Evolutionary conservation across 2,888 invertebrate genomes (phyloP).

Genomic region (Plagodis dolabraria): DNA sequence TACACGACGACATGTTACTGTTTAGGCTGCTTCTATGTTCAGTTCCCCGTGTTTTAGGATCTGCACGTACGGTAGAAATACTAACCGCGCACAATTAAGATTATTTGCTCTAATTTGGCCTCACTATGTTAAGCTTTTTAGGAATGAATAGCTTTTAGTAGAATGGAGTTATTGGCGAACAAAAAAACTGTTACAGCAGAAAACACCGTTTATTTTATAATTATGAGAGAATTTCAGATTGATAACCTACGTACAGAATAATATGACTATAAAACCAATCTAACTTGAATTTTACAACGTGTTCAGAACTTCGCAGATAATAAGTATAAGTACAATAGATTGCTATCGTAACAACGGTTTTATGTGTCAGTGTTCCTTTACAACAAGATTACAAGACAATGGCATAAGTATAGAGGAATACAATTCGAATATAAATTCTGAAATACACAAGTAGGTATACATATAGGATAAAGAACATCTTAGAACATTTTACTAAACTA

Average conservation of each 20-base stretch:
- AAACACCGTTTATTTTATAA: constrained; percentile 86
- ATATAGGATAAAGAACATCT: constrained; percentile 58
- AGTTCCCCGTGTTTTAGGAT: no score
- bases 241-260: constrained; percentile 84
- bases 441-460: constrained; percentile 63
- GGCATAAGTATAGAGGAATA: constrained; percentile 64
- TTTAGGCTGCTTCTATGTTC: no score
- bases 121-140: no score
- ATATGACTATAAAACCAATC: constrained; percentile 84
- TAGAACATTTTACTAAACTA: constrained; percentile 73
- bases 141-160: not conserved
- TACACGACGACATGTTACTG: no score
- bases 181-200: constrained; percentile 75
- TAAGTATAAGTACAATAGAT: constrained; percentile 50
- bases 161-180: not conserved
- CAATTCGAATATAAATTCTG: constrained; percentile 73
- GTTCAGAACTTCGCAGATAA: constrained; percentile 71
- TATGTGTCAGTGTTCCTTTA: constrained; percentile 72
- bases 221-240: constrained; percentile 86
- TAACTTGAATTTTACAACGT: constrained; percentile 80
- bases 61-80: no score
- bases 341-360: constrained; percentile 55
- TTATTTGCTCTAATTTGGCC: no score
- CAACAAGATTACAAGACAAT: constrained; percentile 75
- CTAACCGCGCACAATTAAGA: no score